Conservation (phyloP, 2,113 vertebrate genomes). For the Triplophysa tibetana region DNA sequence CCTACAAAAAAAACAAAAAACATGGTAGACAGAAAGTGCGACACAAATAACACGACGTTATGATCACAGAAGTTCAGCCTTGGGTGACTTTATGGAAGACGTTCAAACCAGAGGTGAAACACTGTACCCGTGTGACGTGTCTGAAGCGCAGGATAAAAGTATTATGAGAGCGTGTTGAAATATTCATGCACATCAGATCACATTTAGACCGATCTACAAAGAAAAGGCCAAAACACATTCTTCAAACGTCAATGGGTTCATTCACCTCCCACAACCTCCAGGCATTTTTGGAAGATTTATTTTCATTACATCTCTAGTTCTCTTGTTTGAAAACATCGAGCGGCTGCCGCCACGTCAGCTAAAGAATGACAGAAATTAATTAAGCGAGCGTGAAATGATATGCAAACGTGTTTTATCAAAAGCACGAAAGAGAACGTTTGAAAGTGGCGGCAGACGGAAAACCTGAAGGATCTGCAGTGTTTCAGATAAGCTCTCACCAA, state of each 20-base stretch:
- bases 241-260: not conserved
- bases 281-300: constrained; percentile 27
- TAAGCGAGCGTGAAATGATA: constrained; percentile 63
- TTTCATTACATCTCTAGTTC: constrained; percentile 57
- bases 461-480: constrained; percentile 59
- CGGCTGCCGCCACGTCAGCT: constrained; percentile 27
- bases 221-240: not conserved
- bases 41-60: no score
- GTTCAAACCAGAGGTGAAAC: no score
- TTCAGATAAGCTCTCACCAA: constrained; percentile 59
- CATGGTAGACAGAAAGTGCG: no score
- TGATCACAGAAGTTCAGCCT: no score
- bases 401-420: constrained; percentile 61
- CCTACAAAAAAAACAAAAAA: no score
- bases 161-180: not conserved
- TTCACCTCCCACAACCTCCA: constrained; percentile 27
- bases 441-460: constrained; percentile 45
- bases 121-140: no score
- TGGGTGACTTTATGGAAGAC: no score
- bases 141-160: no score
- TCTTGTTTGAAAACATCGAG: constrained; percentile 43
- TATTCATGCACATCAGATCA: constrained; percentile 23
- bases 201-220: not conserved
- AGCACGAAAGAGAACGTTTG: constrained; percentile 44
- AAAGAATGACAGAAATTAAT: constrained; percentile 53